Conservation (phyloP, 2,113 vertebrate species). For the Malaclemys terrapin region DNA sequence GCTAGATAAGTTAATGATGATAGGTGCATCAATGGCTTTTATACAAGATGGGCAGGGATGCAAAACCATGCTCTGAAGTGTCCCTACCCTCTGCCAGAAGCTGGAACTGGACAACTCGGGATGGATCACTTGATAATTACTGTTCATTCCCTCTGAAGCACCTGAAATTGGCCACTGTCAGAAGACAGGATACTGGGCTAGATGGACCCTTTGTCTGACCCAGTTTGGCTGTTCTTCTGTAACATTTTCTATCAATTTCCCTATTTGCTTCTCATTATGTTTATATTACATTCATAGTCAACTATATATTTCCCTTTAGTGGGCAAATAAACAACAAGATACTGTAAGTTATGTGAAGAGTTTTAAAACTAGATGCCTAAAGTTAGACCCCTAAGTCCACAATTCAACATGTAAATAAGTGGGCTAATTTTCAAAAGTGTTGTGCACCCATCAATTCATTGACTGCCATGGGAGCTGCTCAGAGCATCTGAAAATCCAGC, state of each 20-base stretch:
- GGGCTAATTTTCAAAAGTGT: background rate
- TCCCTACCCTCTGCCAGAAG: too few species aligned
- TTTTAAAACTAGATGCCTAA: background rate
- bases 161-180: too few species aligned
- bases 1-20: too few species aligned
- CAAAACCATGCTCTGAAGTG: too few species aligned
- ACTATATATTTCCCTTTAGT: background rate
- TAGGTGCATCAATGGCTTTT: too few species aligned
- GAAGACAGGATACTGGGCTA: too few species aligned
- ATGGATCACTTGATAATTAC: too few species aligned
- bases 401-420: background rate
- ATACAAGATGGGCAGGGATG: too few species aligned
- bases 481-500: background rate
- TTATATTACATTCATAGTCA: background rate
- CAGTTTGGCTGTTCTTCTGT: too few species aligned
- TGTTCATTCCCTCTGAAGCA: too few species aligned
- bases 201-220: too few species aligned
- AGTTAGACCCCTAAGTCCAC: background rate
- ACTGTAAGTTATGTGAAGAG: background rate
- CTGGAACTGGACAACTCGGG: too few species aligned
- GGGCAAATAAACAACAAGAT: background rate
- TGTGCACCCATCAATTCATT: background rate
- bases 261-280: background rate
- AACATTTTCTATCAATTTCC: background rate
- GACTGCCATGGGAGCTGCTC: background rate